Conservation (phyloP, 2,113 vertebrate species). For the Mus spicilegus region DNA sequence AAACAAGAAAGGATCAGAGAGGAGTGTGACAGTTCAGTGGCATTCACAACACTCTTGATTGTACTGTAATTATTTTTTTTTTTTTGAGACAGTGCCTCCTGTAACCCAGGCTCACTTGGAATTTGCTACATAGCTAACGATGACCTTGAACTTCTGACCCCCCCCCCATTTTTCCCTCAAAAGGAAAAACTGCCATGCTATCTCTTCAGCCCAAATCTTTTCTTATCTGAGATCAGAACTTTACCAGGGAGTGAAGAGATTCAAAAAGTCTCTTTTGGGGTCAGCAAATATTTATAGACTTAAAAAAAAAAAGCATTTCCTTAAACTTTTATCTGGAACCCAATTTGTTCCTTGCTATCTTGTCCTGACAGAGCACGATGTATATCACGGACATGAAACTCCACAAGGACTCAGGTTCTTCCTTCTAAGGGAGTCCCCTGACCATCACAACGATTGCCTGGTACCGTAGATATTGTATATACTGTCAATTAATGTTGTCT, state of each 20-base stretch:
- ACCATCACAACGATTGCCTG: not conserved
- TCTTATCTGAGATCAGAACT: not conserved
- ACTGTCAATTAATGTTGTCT: not conserved
- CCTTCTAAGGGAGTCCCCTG: not conserved
- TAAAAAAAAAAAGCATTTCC: not conserved
- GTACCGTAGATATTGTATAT: not conserved
- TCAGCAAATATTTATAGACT: slow-evolving; percentile 50
- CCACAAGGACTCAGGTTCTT: not conserved
- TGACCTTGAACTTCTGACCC: not conserved
- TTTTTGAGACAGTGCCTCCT: not conserved
- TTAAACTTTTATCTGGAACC: slow-evolving; percentile 40
- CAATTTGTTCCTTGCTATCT: not conserved
- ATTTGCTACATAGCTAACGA: not conserved
- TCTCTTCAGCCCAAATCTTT: not conserved
- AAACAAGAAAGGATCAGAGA: not conserved
- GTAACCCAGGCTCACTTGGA: not conserved
- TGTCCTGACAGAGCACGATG: not conserved
- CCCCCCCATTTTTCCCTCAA: not conserved
- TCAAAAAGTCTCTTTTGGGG: not conserved
- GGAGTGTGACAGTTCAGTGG: not conserved
- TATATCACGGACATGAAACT: not conserved
- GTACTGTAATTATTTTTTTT: not conserved
- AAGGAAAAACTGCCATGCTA: not conserved
- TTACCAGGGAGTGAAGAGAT: not conserved
- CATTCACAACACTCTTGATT: not conserved